phyloP scores from a whole-genome alignment of 2,113 vertebrate genomes.

The Cheirogaleus medius region DNA sequence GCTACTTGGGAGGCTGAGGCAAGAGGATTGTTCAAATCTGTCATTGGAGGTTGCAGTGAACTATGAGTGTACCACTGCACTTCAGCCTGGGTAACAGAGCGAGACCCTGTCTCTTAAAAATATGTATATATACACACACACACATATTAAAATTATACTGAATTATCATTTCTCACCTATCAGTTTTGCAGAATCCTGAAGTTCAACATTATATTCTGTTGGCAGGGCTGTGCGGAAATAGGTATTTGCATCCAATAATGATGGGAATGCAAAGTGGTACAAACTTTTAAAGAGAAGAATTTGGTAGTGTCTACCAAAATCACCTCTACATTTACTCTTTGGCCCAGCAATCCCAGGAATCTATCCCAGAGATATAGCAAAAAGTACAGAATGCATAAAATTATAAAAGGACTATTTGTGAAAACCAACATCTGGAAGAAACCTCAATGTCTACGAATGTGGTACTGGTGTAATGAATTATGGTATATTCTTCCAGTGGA shows the following conservation, averaged over 20 bases:
- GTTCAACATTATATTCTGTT: neutral
- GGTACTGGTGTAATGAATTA: neutral
- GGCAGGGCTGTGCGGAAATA: neutral
- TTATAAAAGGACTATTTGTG: neutral
- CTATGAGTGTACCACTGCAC: too few species aligned
- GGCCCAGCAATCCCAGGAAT: neutral
- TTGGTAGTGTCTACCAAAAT: neutral
- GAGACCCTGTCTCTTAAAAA: too few species aligned
- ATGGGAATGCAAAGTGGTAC: neutral
- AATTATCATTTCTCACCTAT: neutral
- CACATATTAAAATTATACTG: neutral
- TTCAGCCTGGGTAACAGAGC: too few species aligned
- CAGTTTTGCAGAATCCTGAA: neutral
- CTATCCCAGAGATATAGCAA: neutral
- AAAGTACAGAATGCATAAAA: neutral
- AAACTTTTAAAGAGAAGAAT: neutral
- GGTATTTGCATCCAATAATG: neutral
- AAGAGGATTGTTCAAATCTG: too few species aligned
- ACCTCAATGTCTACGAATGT: neutral
- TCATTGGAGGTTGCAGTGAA: too few species aligned
- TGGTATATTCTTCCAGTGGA: neutral
- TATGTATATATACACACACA: too few species aligned
- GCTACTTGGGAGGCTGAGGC: too few species aligned
- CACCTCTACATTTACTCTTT: neutral
- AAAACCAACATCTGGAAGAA: neutral